Evolutionary conservation across 1,140 invertebrate species (phyloP), one percentile per base, ranked within the genome.

Genomic region (Drosophila sproati): DNA sequence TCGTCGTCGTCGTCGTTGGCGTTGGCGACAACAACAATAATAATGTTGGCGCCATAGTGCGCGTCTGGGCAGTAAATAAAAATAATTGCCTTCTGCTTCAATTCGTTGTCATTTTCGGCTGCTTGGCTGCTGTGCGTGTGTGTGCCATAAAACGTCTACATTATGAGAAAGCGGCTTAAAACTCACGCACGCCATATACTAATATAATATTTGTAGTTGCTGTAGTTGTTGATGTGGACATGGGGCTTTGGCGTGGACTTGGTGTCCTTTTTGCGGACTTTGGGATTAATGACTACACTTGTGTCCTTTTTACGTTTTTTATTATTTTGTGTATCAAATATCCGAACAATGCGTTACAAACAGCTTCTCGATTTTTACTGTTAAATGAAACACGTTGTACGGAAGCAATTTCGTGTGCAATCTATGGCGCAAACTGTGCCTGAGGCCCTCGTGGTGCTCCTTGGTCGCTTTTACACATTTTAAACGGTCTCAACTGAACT

Each of bases 61-160:
- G 86, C 85, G 85, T 85, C 85, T 89, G 78, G 75, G 85, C 86
- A 89, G 85, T 89, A 89, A 89, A 89, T 89, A 89, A 89, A 89
- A 89, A 89, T 89, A 89, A 89, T 89, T 89, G 85, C 85, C 85
- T 90, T 89, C 85, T 88, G 85, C 85, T 87, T 88, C 85, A 89
- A 77, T 87, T 87, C 83, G 83, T 77, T 70, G 80, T 87, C 83
- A 71, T 77, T 88, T 73, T 87, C 43, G 63, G 82, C 67, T 74
- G 59, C 52, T 51, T 47, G 73, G 39, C 32, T 57, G 66, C 5
- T 35, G 64, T 55, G 48, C 50, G 80, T 76, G 76, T 73, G 78
- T 73, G 63, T 32, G 67, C 51, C 77, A 83, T 87, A 87, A 87
- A 89, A 87, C 73, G 80, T 87, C 77, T 82, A 73, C 63, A 87